These are phyloP conservation scores for Antennarius striatus DNA, from an alignment of 2,113 vertebrate species.

Conservation along the genomic window DNA sequence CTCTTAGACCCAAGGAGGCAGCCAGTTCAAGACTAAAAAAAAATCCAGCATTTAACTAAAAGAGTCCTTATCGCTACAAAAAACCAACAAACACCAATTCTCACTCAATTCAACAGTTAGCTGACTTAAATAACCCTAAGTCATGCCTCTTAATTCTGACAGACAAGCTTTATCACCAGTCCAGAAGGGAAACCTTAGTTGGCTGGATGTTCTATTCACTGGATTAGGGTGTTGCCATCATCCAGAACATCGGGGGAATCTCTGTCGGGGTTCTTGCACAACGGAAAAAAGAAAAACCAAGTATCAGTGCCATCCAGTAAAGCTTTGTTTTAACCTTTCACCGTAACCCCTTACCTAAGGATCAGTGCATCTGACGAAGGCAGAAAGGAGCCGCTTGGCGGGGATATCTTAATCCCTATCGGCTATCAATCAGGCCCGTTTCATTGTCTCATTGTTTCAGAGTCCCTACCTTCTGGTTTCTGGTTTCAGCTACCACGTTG, in stretches of 20 bases:
- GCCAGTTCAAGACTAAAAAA: too few species aligned
- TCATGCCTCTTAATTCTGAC: too few species aligned
- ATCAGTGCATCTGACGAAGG: conserved; percentile 28
- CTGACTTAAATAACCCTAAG: too few species aligned
- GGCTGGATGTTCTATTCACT: too few species aligned
- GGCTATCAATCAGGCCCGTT: conserved; percentile 23
- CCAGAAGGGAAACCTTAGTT: too few species aligned
- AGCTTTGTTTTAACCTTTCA: conserved; percentile 41
- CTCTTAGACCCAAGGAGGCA: too few species aligned
- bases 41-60: background rate
- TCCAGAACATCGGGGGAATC: too few species aligned
- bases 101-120: too few species aligned
- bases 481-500: conserved; percentile 48
- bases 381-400: conserved; percentile 36
- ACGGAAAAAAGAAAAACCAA: conserved; percentile 30
- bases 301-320: conserved; percentile 23
- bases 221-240: too few species aligned
- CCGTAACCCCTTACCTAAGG: conserved; percentile 42
- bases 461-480: conserved; percentile 39
- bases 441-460: conserved; percentile 47
- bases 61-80: background rate
- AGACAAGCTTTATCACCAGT: too few species aligned
- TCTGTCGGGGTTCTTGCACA: conserved; percentile 29
- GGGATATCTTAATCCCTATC: conserved; percentile 50
- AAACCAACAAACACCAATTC: background rate